Evolutionary conservation across 1,140 invertebrate species (phyloP).

Genomic region (Homarus americanus): DNA sequence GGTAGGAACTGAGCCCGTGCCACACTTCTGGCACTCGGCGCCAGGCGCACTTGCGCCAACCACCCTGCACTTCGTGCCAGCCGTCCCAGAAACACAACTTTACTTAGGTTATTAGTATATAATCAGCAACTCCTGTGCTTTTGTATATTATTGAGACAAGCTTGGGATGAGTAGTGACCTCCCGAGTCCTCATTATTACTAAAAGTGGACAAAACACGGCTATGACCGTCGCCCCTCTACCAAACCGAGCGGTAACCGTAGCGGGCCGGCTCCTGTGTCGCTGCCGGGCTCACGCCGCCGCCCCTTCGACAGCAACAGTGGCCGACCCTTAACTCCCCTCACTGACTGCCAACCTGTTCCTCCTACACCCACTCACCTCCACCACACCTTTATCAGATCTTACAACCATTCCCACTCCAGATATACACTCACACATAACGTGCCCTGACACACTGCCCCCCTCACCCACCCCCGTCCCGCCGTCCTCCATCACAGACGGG

Average conservation of each 20-base stretch:
- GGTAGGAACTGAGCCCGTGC: slow-evolving; percentile 54
- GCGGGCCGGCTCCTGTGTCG: slow-evolving; percentile 27
- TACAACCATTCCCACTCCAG: background rate
- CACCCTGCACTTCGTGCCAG: slow-evolving; percentile 16
- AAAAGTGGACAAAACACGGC: too few species aligned
- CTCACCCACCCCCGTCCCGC: background rate
- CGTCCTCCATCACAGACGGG: background rate
- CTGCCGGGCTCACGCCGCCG: slow-evolving; percentile 29
- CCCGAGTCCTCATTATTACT: background rate
- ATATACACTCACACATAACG: background rate
- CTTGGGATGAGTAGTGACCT: background rate
- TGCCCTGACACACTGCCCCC: background rate
- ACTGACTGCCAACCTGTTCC: slow-evolving; percentile 31
- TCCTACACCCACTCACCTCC: slow-evolving; percentile 33
- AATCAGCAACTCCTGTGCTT: background rate
- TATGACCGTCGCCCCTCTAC: background rate
- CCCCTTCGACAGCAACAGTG: slow-evolving; percentile 14
- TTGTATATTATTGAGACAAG: background rate
- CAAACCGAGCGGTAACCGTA: slow-evolving; percentile 18
- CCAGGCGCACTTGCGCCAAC: slow-evolving; percentile 56
- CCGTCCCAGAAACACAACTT: slow-evolving; percentile 9
- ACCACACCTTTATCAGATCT: slow-evolving; percentile 7
- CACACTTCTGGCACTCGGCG: slow-evolving; percentile 53
- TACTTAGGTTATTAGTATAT: background rate
- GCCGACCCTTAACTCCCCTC: slow-evolving; percentile 11